Conservation (phyloP, 2,888 invertebrate species). For the Synanthedon vespiformis region DNA sequence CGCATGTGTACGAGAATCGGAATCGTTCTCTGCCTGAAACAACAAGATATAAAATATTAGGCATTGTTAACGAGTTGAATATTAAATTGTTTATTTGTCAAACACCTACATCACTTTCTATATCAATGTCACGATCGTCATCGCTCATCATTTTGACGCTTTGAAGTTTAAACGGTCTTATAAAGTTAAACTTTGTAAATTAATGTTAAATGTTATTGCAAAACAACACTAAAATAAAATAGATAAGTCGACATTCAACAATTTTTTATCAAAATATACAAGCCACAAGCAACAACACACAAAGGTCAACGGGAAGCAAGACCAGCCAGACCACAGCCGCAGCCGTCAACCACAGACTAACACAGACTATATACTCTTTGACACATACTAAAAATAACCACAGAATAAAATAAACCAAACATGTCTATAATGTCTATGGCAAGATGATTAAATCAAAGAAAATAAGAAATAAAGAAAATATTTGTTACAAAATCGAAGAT, state of each 20-base stretch:
- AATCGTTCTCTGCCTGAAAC: conserved; percentile 83
- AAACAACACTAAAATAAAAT: conserved; percentile 11
- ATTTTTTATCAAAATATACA: conserved; percentile 2
- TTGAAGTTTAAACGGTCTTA: background rate
- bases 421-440: no score
- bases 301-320: no score
- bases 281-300: no score
- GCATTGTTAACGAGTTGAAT: conserved; percentile 14
- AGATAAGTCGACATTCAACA: conserved; percentile 20
- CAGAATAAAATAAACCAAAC: no score
- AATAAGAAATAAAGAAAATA: no score
- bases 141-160: conserved; percentile 81
- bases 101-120: conserved; percentile 92
- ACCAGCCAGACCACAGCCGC: background rate
- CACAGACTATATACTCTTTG: no score
- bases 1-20: conserved; percentile 75
- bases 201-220: no score
- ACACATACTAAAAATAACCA: no score
- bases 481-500: no score
- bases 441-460: no score
- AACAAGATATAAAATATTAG: conserved; percentile 16
- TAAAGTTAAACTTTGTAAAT: no score
- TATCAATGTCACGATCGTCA: conserved; percentile 94
- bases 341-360: no score
- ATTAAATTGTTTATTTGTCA: conserved; percentile 18